Evolutionary conservation across 2,113 vertebrate genomes (phyloP), one percentile per base, ranked within the genome.

Genomic region (Aphyosemion australe): DNA sequence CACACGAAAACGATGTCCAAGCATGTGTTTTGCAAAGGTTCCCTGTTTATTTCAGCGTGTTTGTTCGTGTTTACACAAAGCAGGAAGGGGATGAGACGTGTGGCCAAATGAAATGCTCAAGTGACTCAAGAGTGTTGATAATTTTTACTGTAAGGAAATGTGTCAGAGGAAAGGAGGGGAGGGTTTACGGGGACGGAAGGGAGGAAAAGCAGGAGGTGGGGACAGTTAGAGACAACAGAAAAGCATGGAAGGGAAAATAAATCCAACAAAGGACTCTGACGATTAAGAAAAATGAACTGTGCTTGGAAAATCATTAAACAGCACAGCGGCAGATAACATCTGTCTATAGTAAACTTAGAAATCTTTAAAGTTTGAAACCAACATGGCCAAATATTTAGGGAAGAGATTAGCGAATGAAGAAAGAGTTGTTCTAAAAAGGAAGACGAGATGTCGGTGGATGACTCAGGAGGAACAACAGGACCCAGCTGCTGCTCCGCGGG

Each of bases 401-500:
- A 12, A 65, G 46, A 56, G 53, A 48, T 39, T 1, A 49, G 49
- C 55, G 56, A 8, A 46, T 12, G 0, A 14, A 67, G 34, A 50
- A 46, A 62, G 43, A 60, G 67, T 49, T 76, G 67, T 80, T 74
- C 65, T 72, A 58, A 59, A 72, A 76, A 65, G 9, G 37, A 74
- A 73, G 61, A 39, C 8, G 18, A 78, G 66, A 34, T 26, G 26
- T 26, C 74, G n/a, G 69, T 68, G 34, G 47, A 50, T 74, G 78
- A 80, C 83, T 80, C 65, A 31, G 55, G 76, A 90, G 84, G 67
- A 84, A 84, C 82, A 89, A 88, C 89, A 90, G 81, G 85, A 88
- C 88, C 65, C 90, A 93, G 89, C 91, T 93, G 89, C 74, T 81
- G 77, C 84, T 75, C 87, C 42, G 52, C 83, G 76, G 78, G 87